A percentile compares a stretch with the other conserved stretches of the same genome.
Evolutionary conservation across 2,888 invertebrate genomes (phyloP).

Genomic region (Drosophila nigricruria): DNA sequence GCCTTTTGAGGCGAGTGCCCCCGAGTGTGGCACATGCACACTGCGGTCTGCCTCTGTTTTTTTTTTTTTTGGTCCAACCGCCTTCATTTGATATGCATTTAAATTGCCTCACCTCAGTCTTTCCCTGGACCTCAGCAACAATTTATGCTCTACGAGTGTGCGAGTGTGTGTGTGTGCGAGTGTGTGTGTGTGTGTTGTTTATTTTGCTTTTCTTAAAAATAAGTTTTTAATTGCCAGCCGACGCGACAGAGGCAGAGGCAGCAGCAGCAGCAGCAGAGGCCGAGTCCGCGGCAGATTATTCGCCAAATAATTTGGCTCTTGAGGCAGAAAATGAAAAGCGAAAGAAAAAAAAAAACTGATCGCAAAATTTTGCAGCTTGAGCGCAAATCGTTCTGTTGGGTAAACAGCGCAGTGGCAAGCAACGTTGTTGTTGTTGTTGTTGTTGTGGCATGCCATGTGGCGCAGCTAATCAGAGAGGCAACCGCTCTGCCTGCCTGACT

Average conservation of each 20-base stretch:
- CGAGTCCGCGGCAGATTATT: conserved; percentile 78
- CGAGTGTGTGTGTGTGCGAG: background rate
- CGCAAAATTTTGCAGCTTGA: conserved; percentile 61
- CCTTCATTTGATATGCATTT: conserved; percentile 74
- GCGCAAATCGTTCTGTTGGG: conserved; percentile 60
- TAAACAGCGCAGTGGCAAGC: conserved; percentile 38
- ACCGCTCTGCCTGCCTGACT: background rate
- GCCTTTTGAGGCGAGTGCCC: conserved; percentile 60
- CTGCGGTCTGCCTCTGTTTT: conserved; percentile 50
- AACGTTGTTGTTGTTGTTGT: conserved; percentile 2
- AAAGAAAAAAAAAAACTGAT: conserved; percentile 27
- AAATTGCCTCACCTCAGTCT: conserved; percentile 53
- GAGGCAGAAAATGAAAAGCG: conserved; percentile 38
- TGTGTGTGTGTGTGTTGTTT: conserved; percentile 35
- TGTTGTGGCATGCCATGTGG: conserved; percentile 40
- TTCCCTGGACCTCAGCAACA: conserved; percentile 30
- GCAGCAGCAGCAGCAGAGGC: conserved; percentile 37
- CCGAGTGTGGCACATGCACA: conserved; percentile 54
- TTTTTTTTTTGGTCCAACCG: conserved; percentile 47
- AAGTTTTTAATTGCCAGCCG: conserved; percentile 74
- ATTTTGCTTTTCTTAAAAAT: conserved; percentile 71
- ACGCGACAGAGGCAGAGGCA: conserved; percentile 1
- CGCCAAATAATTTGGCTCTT: conserved; percentile 84
- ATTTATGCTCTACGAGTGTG: conserved; percentile 39
- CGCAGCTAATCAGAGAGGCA: conserved; percentile 53